Evolutionary conservation across 2,113 vertebrate species (phyloP).

Genomic region (Grammomys dolichurus): DNA sequence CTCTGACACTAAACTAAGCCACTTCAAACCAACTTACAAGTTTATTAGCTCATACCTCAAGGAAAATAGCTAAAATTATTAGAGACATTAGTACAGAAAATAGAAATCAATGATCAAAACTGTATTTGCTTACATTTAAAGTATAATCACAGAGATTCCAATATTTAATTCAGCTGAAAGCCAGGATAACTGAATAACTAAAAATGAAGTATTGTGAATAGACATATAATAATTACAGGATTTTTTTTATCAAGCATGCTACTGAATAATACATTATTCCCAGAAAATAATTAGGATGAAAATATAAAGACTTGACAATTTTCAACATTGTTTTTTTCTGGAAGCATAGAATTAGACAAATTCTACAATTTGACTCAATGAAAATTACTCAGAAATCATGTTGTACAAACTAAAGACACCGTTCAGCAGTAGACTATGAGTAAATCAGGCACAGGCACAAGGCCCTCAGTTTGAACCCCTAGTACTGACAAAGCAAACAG

Average conservation of each 20-base stretch:
- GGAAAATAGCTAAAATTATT: slow-evolving; percentile 20
- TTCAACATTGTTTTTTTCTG: slow-evolving; percentile 44
- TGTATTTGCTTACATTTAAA: background rate
- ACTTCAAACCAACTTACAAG: background rate
- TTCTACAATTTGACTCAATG: background rate
- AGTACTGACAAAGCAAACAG: background rate
- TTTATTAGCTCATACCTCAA: background rate
- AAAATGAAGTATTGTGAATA: background rate
- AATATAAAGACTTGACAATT: background rate
- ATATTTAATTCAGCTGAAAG: slow-evolving; percentile 36
- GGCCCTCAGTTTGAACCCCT: background rate
- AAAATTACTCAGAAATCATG: slow-evolving; percentile 43
- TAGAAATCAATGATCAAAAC: slow-evolving; percentile 30
- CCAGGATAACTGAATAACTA: slow-evolving; percentile 14
- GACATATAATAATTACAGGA: background rate
- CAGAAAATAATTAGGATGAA: slow-evolving; percentile 36
- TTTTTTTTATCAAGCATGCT: background rate
- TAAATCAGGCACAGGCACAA: background rate
- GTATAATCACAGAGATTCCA: background rate
- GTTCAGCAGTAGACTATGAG: background rate
- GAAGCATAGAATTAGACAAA: slow-evolving; percentile 16
- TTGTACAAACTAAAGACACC: background rate
- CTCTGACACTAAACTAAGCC: slow-evolving; percentile 7
- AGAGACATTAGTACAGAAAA: slow-evolving; percentile 1
- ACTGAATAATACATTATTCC: background rate